Evolutionary conservation across 2,797 vertebrate genomes (phyloP).

Genomic region (Varecia variegata): DNA sequence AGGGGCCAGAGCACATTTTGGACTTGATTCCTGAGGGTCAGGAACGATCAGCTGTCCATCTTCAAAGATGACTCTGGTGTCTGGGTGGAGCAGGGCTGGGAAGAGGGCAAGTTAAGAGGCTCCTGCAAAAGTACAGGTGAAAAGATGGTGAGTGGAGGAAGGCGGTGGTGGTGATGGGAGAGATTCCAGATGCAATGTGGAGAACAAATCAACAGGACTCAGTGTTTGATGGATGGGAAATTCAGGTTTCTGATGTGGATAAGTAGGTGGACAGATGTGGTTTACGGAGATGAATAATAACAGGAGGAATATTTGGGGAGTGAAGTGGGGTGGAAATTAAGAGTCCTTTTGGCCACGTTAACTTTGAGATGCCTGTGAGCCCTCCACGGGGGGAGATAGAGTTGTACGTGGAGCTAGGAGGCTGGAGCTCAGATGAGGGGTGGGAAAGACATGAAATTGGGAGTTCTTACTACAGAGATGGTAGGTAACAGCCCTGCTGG

Average conservation of each 20-base stretch:
- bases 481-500: neutral
- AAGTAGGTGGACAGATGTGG: too few relatives aligned
- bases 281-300: neutral
- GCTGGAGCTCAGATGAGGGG: neutral
- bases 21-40: neutral
- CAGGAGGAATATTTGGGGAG: neutral
- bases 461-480: neutral
- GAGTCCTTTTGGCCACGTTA: neutral
- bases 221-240: neutral
- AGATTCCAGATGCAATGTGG: neutral
- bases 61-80: neutral
- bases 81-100: neutral
- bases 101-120: neutral
- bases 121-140: neutral
- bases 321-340: neutral
- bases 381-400: neutral
- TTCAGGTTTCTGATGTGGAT: neutral
- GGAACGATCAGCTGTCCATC: neutral
- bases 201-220: neutral
- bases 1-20: neutral
- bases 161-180: neutral
- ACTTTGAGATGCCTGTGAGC: neutral
- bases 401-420: neutral
- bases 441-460: neutral
- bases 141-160: neutral